phyloP scores from a whole-genome alignment of 53 echinoderm and acorn worm genomes.

The Apostichopus leukothele region DNA sequence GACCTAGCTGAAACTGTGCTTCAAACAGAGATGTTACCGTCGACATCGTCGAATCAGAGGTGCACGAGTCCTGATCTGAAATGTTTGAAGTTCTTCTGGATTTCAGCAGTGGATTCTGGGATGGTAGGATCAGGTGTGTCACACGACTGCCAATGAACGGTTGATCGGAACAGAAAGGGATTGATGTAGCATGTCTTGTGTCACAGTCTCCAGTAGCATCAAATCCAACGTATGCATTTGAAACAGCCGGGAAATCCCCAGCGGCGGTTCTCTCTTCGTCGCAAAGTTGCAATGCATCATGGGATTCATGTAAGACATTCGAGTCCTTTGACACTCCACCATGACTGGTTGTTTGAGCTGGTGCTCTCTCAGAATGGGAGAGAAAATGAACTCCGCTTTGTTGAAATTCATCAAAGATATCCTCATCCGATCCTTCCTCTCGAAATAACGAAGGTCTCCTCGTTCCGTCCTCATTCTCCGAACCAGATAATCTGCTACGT shows the following conservation, averaged over 20 bases:
- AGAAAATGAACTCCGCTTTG: not conserved
- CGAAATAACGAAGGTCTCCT: not conserved
- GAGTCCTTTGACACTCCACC: too few species aligned
- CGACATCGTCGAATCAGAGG: conserved; percentile 77
- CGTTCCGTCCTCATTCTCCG: not conserved
- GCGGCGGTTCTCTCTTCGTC: not conserved
- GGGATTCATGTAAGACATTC: not conserved
- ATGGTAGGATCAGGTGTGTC: not conserved
- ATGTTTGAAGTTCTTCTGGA: not conserved
- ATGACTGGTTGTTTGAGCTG: not conserved
- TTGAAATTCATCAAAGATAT: not conserved
- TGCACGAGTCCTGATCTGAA: conserved; percentile 47
- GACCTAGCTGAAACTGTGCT: conserved; percentile 81
- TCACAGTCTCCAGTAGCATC: not conserved
- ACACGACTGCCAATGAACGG: not conserved
- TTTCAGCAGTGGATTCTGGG: not conserved
- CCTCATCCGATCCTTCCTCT: not conserved
- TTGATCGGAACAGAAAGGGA: not conserved
- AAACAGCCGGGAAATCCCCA: not conserved
- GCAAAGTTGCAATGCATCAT: not conserved
- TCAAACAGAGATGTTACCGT: conserved; percentile 84
- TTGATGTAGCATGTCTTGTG: not conserved
- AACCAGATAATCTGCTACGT: not conserved
- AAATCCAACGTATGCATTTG: not conserved
- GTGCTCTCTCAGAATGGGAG: not conserved